phyloP scores from a whole-genome alignment of 1,140 invertebrate genomes.

The Oscheius sp. region DNA sequence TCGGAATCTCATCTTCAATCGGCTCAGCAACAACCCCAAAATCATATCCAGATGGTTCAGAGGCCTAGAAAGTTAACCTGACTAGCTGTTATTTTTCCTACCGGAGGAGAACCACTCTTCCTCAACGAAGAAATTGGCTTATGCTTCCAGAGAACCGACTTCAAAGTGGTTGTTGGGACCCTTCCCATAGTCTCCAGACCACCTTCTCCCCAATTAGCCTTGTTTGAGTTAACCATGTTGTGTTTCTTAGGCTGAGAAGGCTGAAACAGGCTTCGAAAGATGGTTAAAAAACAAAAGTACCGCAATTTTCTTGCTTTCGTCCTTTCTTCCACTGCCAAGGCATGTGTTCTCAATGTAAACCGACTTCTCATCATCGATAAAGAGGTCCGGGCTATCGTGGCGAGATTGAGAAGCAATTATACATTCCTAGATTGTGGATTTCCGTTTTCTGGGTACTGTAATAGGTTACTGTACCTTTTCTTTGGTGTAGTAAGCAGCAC shows the following conservation, averaged over 20 bases:
- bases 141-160: not conserved
- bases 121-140: not conserved
- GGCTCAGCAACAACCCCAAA: not conserved
- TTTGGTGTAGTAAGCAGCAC: slow-evolving; percentile 24
- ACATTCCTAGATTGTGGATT: slow-evolving; percentile 24
- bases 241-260: not conserved
- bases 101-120: not conserved
- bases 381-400: slow-evolving; percentile 32
- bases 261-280: not conserved
- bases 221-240: not conserved
- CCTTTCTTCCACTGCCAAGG: not conserved
- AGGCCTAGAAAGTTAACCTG: not conserved
- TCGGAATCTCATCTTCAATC: too few species aligned
- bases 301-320: slow-evolving; percentile 8
- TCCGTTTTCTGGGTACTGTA: not conserved
- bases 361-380: slow-evolving; percentile 36
- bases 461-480: slow-evolving; percentile 24
- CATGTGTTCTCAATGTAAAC: slow-evolving; percentile 37
- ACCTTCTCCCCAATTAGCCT: too few species aligned
- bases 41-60: not conserved
- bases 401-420: slow-evolving; percentile 35
- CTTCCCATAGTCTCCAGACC: not conserved
- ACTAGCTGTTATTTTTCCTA: not conserved
- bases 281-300: not conserved
- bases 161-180: not conserved